Evolutionary conservation across 2,797 vertebrate genomes (phyloP).

Genomic region (Amniataba percoides): DNA sequence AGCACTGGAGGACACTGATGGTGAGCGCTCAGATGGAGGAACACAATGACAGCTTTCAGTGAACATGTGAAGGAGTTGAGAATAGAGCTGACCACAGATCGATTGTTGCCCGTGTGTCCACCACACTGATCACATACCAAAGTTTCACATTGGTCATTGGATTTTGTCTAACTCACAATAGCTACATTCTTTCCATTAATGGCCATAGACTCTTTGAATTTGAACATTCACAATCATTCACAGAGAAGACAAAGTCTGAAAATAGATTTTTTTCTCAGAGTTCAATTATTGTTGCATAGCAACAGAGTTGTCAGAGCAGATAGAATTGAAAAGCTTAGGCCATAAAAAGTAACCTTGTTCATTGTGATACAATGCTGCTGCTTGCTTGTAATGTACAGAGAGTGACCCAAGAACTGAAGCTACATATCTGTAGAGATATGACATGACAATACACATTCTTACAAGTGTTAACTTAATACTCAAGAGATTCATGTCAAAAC

Average conservation of each 20-base stretch:
- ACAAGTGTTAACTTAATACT: no score
- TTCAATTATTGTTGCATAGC: neutral
- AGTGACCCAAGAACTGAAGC: neutral
- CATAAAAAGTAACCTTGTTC: neutral
- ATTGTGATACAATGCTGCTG: neutral
- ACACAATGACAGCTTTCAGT: neutral
- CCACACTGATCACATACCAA: no score
- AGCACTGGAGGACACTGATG: conserved; percentile 92
- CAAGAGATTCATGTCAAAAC: neutral
- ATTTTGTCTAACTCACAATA: neutral
- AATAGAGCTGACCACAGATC: neutral
- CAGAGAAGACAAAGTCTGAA: neutral
- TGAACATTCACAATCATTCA: neutral
- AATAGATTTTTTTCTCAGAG: neutral
- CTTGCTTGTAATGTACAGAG: neutral
- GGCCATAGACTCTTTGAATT: neutral
- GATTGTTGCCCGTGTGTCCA: no score
- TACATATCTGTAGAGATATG: no score
- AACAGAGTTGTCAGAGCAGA: neutral
- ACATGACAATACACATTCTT: no score
- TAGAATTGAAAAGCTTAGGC: neutral
- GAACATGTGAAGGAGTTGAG: neutral
- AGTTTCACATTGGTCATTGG: neutral
- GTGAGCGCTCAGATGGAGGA: conserved; percentile 69
- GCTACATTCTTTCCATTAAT: neutral